Conservation (phyloP, 1,140 invertebrate genomes). For the Streblospio benedicti region DNA sequence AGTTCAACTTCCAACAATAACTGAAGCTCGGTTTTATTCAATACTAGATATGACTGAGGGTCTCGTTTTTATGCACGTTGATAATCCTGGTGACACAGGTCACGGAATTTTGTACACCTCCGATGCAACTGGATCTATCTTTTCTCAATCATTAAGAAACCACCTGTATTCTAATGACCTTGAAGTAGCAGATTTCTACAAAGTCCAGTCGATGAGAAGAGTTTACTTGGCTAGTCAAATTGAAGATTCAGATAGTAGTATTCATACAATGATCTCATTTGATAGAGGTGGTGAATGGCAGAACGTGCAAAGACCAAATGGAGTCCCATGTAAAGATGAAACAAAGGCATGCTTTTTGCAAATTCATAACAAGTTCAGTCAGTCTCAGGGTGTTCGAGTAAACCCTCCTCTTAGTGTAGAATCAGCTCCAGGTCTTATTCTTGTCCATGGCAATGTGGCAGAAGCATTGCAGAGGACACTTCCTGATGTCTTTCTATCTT, state of each 20-base stretch:
- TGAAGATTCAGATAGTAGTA: slow-evolving; percentile 31
- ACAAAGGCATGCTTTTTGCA: slow-evolving; percentile 37
- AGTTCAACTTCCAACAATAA: slow-evolving; percentile 35
- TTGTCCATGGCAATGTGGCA: slow-evolving; percentile 42
- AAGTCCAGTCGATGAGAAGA: slow-evolving; percentile 24
- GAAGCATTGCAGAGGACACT: slow-evolving; percentile 37
- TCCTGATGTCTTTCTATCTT: slow-evolving; percentile 43
- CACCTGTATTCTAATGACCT: slow-evolving; percentile 43
- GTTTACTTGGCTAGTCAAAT: slow-evolving; percentile 45
- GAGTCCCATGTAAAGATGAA: slow-evolving; percentile 32
- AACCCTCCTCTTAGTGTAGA: slow-evolving; percentile 28
- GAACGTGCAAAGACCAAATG: slow-evolving; percentile 27
- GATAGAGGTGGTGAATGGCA: slow-evolving; percentile 43
- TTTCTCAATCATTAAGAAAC: slow-evolving; percentile 36
- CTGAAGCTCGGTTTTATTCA: slow-evolving; percentile 40
- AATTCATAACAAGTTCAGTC: slow-evolving; percentile 37
- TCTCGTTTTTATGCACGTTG: slow-evolving; percentile 44
- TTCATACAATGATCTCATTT: slow-evolving; percentile 41
- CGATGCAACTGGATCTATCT: slow-evolving; percentile 36
- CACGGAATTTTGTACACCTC: slow-evolving; percentile 44
- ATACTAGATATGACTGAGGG: slow-evolving; percentile 41
- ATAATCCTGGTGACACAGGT: slow-evolving; percentile 42
- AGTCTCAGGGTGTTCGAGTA: slow-evolving; percentile 26
- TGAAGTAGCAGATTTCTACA: slow-evolving; percentile 45
- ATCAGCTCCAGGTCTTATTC: slow-evolving; percentile 32